Conservation (phyloP, 2,888 invertebrate genomes). For the Pomacea canaliculata region DNA sequence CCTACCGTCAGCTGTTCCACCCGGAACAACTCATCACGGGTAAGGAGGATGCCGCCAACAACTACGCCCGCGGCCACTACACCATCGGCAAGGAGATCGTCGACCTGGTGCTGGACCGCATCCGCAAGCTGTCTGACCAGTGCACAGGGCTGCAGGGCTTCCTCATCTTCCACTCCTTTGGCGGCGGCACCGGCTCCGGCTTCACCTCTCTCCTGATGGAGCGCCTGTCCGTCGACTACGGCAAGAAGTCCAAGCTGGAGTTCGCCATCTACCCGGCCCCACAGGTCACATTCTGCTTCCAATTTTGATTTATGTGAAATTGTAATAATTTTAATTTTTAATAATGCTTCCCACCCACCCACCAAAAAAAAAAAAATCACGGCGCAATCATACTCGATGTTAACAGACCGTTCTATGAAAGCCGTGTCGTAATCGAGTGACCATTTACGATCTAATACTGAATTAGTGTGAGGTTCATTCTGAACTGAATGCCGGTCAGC, state of each 20-base stretch:
- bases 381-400: too few relatives aligned
- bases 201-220: conserved; percentile 38
- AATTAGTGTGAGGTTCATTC: too few relatives aligned
- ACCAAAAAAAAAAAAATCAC: too few relatives aligned
- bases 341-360: too few relatives aligned
- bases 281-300: neutral
- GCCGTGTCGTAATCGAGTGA: too few relatives aligned
- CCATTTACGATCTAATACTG: too few relatives aligned
- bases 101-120: conserved; percentile 32
- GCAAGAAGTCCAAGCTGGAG: conserved; percentile 79
- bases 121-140: conserved; percentile 34
- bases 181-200: conserved; percentile 37
- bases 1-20: conserved; percentile 35
- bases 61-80: conserved; percentile 36
- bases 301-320: too few relatives aligned
- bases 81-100: conserved; percentile 37
- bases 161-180: conserved; percentile 36
- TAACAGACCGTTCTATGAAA: too few relatives aligned
- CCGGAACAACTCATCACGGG: conserved; percentile 36
- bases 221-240: conserved; percentile 75
- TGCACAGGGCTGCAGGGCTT: conserved; percentile 36
- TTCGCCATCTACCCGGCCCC: conserved; percentile 85
- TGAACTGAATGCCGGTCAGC: too few relatives aligned
- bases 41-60: conserved; percentile 38
- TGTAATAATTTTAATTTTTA: too few relatives aligned